Percentiles rank a stretch among this genome's conserved stretches.
phyloP scores from a whole-genome alignment of 2,797 vertebrate genomes.

The Pangasius larnaudii region DNA sequence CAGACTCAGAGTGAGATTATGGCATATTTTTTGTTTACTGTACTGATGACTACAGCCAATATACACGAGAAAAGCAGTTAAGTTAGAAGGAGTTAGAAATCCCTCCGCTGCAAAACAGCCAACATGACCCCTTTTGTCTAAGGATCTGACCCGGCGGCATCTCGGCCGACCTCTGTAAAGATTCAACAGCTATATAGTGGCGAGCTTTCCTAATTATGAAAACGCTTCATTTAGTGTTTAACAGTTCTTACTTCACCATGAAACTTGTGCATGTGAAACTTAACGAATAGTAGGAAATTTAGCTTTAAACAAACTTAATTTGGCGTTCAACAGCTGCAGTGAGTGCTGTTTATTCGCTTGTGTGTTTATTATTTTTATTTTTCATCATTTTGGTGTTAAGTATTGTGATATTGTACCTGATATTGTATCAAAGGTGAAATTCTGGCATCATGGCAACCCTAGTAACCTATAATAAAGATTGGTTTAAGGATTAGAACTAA shows the following conservation, averaged over 20 bases:
- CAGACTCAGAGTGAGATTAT: no score
- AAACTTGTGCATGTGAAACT: not conserved
- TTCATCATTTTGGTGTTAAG: not conserved
- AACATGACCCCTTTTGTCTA: not conserved
- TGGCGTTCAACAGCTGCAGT: not conserved
- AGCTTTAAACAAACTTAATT: not conserved
- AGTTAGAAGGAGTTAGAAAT: not conserved
- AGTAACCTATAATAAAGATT: not conserved
- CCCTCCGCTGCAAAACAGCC: not conserved
- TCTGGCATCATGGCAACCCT: not conserved
- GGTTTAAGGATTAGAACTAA: not conserved
- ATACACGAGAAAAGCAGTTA: not conserved
- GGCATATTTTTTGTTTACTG: no score
- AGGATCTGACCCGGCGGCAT: not conserved
- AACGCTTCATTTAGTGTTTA: not conserved
- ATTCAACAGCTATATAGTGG: not conserved
- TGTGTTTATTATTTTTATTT: not conserved
- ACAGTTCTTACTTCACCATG: not conserved
- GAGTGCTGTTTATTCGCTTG: not conserved
- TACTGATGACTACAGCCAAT: no score
- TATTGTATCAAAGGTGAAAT: not conserved
- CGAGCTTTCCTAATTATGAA: not conserved
- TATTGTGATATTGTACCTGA: not conserved
- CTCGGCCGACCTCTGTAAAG: not conserved
- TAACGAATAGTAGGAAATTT: not conserved